Percentiles rank a stretch among this genome's conserved stretches.
These are phyloP conservation scores for Macrobrachium nipponense DNA, from an alignment of 1,140 invertebrate species.

Conservation along the genomic window DNA sequence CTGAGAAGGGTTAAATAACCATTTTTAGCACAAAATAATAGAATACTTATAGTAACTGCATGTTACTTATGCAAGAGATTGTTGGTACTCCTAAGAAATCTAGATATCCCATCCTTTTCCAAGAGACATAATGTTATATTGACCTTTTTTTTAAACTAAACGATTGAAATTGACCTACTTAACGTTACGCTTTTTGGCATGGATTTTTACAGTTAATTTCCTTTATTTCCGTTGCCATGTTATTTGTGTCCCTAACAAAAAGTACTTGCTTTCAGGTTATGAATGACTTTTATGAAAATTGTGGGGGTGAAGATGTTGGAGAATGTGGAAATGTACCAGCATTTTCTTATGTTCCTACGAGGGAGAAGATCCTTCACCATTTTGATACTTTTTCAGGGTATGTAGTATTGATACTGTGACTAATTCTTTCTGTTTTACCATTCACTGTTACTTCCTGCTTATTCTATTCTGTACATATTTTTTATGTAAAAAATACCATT, in stretches of 20 bases:
- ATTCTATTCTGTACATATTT: background rate
- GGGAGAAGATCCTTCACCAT: constrained; percentile 83
- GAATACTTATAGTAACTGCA: too few relatives aligned
- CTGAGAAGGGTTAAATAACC: too few relatives aligned
- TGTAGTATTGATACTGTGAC: constrained; percentile 8
- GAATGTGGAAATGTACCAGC: constrained; percentile 57
- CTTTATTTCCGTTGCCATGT: background rate
- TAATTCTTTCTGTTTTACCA: background rate
- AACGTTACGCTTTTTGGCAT: background rate
- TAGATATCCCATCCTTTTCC: too few relatives aligned
- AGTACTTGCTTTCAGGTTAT: constrained; percentile 33
- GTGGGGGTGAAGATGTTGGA: constrained; percentile 54
- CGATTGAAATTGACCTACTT: too few relatives aligned
- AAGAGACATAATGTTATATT: too few relatives aligned
- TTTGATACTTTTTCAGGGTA: constrained; percentile 77
- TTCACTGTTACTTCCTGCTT: background rate
- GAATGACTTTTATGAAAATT: constrained; percentile 60
- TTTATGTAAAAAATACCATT: too few relatives aligned
- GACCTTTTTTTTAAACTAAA: too few relatives aligned
- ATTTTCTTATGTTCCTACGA: constrained; percentile 74
- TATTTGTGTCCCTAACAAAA: background rate
- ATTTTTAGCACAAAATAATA: too few relatives aligned
- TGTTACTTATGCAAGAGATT: too few relatives aligned
- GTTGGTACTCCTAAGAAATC: too few relatives aligned
- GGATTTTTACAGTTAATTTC: background rate